These are phyloP conservation scores for Coptodon rendalli DNA, from an alignment of 2,113 vertebrate species.

Conservation along the genomic window DNA sequence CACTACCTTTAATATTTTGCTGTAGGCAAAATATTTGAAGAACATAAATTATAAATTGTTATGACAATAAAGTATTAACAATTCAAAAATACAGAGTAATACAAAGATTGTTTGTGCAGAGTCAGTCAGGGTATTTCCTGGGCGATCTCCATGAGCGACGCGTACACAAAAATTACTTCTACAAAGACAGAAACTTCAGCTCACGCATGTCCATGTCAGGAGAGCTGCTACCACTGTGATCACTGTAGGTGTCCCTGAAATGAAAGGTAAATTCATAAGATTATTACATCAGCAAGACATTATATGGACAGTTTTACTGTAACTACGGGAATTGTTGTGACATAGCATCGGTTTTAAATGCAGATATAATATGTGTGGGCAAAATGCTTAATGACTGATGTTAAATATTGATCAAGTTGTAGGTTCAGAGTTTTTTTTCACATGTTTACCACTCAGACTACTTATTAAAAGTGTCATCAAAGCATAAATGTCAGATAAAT, in stretches of 20 bases:
- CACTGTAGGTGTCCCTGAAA: slow-evolving; percentile 90
- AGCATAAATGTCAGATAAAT: background rate
- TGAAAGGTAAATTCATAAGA: background rate
- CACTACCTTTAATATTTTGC: background rate
- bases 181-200: slow-evolving; percentile 77
- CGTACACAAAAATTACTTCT: background rate
- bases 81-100: background rate
- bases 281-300: background rate
- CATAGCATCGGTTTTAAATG: background rate
- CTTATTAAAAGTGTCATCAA: background rate
- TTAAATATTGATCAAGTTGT: background rate
- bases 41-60: background rate
- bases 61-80: background rate
- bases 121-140: background rate
- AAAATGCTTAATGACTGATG: background rate
- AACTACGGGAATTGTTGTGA: background rate
- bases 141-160: background rate
- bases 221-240: slow-evolving; percentile 85
- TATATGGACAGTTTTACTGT: background rate
- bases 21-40: background rate
- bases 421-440: background rate
- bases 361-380: background rate
- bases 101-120: background rate
- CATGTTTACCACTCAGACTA: background rate
- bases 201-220: slow-evolving; percentile 85